Evolutionary conservation across 2,797 vertebrate genomes (phyloP).

Genomic region (Neopelma chrysocephalum): DNA sequence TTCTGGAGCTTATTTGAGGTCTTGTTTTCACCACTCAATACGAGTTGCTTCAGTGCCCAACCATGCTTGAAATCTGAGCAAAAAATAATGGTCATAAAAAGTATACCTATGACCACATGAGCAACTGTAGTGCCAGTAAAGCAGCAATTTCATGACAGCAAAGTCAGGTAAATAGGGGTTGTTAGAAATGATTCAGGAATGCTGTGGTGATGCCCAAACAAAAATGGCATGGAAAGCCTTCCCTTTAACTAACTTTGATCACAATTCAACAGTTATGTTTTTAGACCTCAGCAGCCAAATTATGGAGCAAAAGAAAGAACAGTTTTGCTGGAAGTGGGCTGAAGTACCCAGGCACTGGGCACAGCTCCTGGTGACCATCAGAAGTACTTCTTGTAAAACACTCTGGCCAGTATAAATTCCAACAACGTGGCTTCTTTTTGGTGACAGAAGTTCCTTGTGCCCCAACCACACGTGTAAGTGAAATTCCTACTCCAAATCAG

Average conservation of each 20-base stretch:
- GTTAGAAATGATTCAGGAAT: background rate
- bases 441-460: background rate
- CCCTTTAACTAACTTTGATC: background rate
- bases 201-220: accelerated
- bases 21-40: background rate
- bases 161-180: accelerated
- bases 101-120: background rate
- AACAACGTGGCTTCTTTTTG: no score
- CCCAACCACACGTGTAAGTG: accelerated
- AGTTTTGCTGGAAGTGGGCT: background rate
- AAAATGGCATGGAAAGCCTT: background rate
- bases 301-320: background rate
- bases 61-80: background rate
- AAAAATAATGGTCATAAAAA: background rate
- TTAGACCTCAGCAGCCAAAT: background rate
- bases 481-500: background rate
- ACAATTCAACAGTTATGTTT: background rate
- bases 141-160: background rate
- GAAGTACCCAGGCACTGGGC: background rate
- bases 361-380: background rate
- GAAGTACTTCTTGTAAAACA: accelerated
- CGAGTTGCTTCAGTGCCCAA: background rate
- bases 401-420: background rate
- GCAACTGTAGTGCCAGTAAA: background rate
- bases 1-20: background rate